Percentiles rank a stretch among this genome's conserved stretches.
Evolutionary conservation across 2,888 invertebrate species (phyloP).

Genomic region (Caenorhabditis auriculariae): DNA sequence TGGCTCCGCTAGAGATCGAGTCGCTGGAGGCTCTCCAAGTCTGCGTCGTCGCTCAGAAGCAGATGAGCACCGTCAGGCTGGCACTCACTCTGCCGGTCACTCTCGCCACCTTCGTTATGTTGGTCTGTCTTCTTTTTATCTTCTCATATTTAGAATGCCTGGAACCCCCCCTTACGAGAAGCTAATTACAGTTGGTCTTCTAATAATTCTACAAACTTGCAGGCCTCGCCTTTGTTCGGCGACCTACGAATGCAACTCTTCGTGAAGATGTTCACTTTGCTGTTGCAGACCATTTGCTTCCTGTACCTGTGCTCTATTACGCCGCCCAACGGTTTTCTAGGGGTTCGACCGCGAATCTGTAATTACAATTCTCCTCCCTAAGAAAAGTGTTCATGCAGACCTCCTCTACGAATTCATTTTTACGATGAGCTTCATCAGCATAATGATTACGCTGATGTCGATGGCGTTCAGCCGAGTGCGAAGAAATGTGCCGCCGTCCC

Average conservation of each 20-base stretch:
- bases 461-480: conserved; percentile 55
- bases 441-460: conserved; percentile 49
- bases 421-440: conserved; percentile 45
- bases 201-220: conserved; percentile 2
- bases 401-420: conserved; percentile 59
- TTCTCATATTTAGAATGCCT: too few species aligned
- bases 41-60: conserved; percentile 52
- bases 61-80: conserved; percentile 52
- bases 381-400: conserved; percentile 35
- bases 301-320: conserved; percentile 58
- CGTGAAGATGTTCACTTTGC: conserved; percentile 53
- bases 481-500: conserved; percentile 53
- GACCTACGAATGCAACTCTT: conserved; percentile 56
- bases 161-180: too few species aligned
- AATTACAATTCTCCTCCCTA: too few species aligned
- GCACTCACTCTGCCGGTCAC: conserved; percentile 51
- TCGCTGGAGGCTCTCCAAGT: conserved; percentile 40
- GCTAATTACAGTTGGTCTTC: too few species aligned
- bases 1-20: conserved; percentile 6
- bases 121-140: conserved; percentile 11
- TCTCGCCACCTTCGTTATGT: conserved; percentile 52
- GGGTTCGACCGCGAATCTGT: conserved; percentile 57
- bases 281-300: conserved; percentile 59
- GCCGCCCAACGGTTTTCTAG: conserved; percentile 55
- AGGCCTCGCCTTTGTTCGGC: conserved; percentile 58